Conservation (phyloP, 2,113 vertebrate genomes). For the Lasiurus cinereus region DNA sequence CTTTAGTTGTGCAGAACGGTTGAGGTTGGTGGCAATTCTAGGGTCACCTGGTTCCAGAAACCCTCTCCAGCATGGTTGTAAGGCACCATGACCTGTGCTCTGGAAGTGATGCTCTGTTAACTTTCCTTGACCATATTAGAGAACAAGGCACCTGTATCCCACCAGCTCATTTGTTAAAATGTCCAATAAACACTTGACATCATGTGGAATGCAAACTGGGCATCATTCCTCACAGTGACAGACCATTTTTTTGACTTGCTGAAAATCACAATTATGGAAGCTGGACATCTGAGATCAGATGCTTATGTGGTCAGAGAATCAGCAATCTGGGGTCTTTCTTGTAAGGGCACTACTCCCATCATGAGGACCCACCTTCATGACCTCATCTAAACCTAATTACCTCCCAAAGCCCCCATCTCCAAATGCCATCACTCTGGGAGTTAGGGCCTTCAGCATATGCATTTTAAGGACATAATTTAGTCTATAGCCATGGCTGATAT, state of each 20-base stretch:
- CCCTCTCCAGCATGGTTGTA: not conserved
- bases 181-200: not conserved
- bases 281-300: not conserved
- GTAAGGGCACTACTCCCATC: not conserved
- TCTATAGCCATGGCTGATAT: not conserved
- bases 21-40: too few species aligned
- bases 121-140: not conserved
- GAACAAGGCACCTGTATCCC: fast-evolving
- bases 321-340: not conserved
- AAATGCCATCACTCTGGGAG: not conserved
- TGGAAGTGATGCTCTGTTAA: not conserved
- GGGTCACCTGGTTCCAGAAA: not conserved
- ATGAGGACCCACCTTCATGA: not conserved
- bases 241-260: not conserved
- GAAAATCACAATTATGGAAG: not conserved
- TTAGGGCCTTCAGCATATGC: not conserved
- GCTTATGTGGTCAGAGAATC: not conserved
- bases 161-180: not conserved
- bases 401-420: not conserved
- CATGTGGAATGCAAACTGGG: not conserved
- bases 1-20: not conserved
- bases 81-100: not conserved
- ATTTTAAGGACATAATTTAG: not conserved
- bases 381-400: not conserved
- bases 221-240: too few species aligned